Conservation (phyloP, 2,888 invertebrate genomes). For the Diaperis boleti region DNA sequence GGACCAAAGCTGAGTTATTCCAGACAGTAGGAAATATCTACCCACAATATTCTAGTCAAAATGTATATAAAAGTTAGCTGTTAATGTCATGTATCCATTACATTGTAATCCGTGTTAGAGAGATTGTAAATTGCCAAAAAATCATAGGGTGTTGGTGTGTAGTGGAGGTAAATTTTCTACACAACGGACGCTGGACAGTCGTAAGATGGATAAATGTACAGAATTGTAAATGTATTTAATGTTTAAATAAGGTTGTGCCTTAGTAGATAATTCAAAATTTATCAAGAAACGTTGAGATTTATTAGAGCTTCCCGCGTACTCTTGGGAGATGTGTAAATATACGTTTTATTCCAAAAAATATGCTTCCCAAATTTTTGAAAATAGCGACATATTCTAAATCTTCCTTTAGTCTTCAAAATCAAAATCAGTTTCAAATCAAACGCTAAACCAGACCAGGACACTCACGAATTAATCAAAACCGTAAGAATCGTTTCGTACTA, state of each 20-base stretch:
- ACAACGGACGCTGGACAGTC: neutral
- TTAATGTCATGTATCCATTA: slow-evolving; percentile 32
- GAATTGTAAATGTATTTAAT: slow-evolving; percentile 44
- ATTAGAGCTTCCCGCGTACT: slow-evolving; percentile 61
- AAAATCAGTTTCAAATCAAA: slow-evolving; percentile 30
- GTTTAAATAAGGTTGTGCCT: slow-evolving; percentile 62
- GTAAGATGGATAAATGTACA: slow-evolving; percentile 21
- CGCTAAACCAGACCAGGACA: slow-evolving; percentile 38
- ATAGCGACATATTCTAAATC: slow-evolving; percentile 65
- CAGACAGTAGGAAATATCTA: slow-evolving; percentile 33
- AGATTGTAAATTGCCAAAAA: slow-evolving; percentile 22
- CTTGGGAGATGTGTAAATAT: slow-evolving; percentile 56
- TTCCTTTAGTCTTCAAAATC: slow-evolving; percentile 61
- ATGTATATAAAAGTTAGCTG: slow-evolving; percentile 34
- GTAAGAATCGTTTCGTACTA: slow-evolving; percentile 43
- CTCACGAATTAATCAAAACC: slow-evolving; percentile 53
- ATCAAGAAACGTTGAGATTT: slow-evolving; percentile 53
- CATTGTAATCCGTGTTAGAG: slow-evolving; percentile 34
- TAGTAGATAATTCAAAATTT: slow-evolving; percentile 65
- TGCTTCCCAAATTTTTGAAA: slow-evolving; percentile 52
- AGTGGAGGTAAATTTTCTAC: neutral
- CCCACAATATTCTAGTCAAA: slow-evolving; percentile 31
- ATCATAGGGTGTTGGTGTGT: neutral
- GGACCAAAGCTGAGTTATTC: slow-evolving; percentile 57
- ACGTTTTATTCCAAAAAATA: slow-evolving; percentile 44